A percentile compares a stretch with the other conserved stretches of the same genome.
phyloP scores from a whole-genome alignment of 2,888 invertebrate genomes.

The Limnephilus auricula region DNA sequence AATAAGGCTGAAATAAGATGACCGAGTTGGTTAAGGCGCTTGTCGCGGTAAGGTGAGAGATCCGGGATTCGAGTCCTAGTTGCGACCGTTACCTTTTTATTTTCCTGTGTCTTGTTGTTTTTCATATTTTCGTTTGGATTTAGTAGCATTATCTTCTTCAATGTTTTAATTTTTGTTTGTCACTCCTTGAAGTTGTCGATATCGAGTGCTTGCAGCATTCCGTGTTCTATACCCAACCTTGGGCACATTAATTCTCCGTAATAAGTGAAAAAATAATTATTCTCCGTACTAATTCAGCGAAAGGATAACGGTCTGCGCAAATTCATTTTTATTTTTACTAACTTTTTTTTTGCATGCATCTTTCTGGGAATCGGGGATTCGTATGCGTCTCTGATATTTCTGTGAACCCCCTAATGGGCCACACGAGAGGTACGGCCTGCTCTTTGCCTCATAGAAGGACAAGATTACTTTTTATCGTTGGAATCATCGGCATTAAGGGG shows the following conservation, averaged over 20 bases:
- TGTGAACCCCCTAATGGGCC: conserved; percentile 22
- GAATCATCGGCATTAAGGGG: neutral
- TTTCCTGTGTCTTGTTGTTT: too few species aligned
- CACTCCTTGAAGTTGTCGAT: too few species aligned
- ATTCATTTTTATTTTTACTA: conserved; percentile 4
- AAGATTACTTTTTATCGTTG: conserved; percentile 7
- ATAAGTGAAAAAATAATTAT: neutral
- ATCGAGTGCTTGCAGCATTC: too few species aligned
- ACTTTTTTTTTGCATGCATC: neutral
- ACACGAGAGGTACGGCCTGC: neutral
- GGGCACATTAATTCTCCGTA: neutral
- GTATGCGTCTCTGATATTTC: neutral
- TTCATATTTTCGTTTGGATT: too few species aligned
- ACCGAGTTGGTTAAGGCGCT: too few species aligned
- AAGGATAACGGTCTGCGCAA: neutral
- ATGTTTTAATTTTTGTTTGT: too few species aligned
- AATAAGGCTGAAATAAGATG: too few species aligned
- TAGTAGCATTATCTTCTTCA: too few species aligned
- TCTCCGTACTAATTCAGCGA: neutral
- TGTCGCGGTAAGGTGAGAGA: too few species aligned
- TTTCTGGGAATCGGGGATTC: conserved; percentile 9
- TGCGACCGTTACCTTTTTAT: too few species aligned
- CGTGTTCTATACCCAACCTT: too few species aligned
- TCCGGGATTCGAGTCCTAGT: too few species aligned
- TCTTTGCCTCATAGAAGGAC: neutral